Evolutionary conservation across 2,888 invertebrate genomes (phyloP), one percentile per base, ranked within the genome.

Genomic region (Lasioglossum figueresi): DNA sequence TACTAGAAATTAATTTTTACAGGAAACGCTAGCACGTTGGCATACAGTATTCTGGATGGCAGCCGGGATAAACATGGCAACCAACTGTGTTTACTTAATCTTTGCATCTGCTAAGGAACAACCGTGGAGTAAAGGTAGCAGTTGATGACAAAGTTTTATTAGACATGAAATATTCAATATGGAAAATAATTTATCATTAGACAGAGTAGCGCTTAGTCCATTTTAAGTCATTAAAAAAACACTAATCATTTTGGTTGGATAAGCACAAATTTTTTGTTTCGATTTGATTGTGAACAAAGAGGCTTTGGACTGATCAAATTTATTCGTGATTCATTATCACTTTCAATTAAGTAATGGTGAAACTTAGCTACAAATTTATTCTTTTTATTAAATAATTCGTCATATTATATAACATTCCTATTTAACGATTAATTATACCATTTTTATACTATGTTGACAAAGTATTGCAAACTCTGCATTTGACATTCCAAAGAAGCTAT

Each of bases 51-150:
- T 98, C 95, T 97, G 98, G 95, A 95, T 98, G 90, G 97, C 97
- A 0, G 98, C 98, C 0, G 97, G 96, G 0, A 96, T 98, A 79
- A 98, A 97, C 93, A 96, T 98, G 74, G 96, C 96, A 19, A 96
- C 97, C 0, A 98, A 98, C 95, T 96, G 97, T 63, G 97, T 98
- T 93, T 98, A 98, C 94, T 95, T 98, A 84, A 95, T 97, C 89
- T 98, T 98, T 93, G 97, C 97, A 2, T 97, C 97, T 89, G 97
- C 98, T 0, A 96, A 97, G 66, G 98, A 98, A 94, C 97, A 98
- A 89, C 94, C 96, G 4, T 97, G 97, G 97, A 96, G 96, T 19
- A 94, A 95, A 86, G 92, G 93, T 37, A 87, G 87, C 37, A 95
- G 94, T 91, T 95, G 94, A 95, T 94, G 93, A 93, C 93, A 88